Evolutionary conservation across 2,888 invertebrate genomes (phyloP).

Genomic region (Neria commutata): DNA sequence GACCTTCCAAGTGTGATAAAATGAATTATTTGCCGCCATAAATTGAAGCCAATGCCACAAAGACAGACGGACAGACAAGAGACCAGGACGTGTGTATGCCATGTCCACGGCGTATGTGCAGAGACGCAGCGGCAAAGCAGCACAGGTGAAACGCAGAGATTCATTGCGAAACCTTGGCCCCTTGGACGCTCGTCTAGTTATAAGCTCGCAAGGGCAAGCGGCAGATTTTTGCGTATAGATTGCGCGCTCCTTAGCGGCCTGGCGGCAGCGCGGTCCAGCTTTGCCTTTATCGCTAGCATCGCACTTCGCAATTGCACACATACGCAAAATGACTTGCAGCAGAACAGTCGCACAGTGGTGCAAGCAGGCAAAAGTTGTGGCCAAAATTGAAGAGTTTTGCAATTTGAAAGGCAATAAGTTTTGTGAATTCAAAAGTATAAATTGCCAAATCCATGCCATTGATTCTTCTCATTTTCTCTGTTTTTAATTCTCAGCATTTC

Average conservation of each 20-base stretch:
- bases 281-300: not conserved
- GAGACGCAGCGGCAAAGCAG: not conserved
- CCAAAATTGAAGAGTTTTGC: too few species aligned
- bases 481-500: too few species aligned
- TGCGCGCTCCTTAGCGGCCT: slow-evolving; percentile 25
- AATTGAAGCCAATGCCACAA: slow-evolving; percentile 12
- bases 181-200: not conserved
- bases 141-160: slow-evolving; percentile 5
- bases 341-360: not conserved
- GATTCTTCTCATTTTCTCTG: too few species aligned
- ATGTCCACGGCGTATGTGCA: not conserved
- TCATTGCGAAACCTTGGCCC: not conserved
- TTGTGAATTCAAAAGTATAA: too few species aligned
- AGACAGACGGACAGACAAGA: slow-evolving; percentile 3
- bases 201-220: slow-evolving; percentile 4
- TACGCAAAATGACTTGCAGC: not conserved
- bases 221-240: slow-evolving; percentile 42
- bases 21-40: slow-evolving; percentile 32
- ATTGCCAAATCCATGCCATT: too few species aligned
- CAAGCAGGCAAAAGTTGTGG: too few species aligned
- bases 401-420: too few species aligned
- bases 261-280: not conserved
- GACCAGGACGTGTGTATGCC: not conserved
- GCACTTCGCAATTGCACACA: not conserved
- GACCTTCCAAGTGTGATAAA: slow-evolving; percentile 28